Evolutionary conservation across 1,140 invertebrate species (phyloP).

Genomic region (Anoplolepis gracilipes): DNA sequence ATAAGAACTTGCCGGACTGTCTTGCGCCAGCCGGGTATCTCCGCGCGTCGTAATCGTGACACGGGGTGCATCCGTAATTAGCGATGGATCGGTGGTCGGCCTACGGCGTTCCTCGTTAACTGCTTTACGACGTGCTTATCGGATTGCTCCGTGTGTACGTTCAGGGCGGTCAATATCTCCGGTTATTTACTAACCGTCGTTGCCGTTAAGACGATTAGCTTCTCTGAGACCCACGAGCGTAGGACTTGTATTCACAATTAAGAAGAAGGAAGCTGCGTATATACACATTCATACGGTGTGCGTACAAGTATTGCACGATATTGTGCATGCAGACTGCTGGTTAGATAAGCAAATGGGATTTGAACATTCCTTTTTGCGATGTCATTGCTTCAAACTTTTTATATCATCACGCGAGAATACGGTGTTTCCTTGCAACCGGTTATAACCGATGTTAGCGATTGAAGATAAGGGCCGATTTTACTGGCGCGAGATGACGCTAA

Average conservation of each 20-base stretch:
- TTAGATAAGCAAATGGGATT: neutral
- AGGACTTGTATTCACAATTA: constrained; percentile 30
- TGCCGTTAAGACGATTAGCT: constrained; percentile 72
- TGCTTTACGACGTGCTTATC: constrained; percentile 72
- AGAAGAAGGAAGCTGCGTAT: constrained; percentile 45
- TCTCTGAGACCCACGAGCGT: constrained; percentile 22
- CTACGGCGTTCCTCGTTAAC: constrained; percentile 75
- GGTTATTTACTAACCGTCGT: constrained; percentile 70
- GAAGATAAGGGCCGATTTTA: neutral
- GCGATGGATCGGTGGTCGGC: constrained; percentile 64
- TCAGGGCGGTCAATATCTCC: constrained; percentile 73
- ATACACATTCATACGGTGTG: neutral
- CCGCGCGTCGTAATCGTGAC: constrained; percentile 21
- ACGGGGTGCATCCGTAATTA: constrained; percentile 67
- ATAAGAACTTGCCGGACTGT: constrained; percentile 36
- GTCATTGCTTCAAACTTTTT: constrained; percentile 12
- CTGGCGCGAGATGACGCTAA: neutral
- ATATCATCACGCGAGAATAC: neutral
- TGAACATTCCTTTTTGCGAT: neutral
- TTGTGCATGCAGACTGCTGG: neutral
- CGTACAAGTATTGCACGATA: neutral
- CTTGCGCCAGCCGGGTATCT: constrained; percentile 10
- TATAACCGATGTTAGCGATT: neutral
- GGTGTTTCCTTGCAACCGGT: constrained; percentile 10
- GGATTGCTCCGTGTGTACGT: constrained; percentile 42